phyloP scores from a whole-genome alignment of 2,797 vertebrate genomes.

The Acipenser transmontanus region DNA sequence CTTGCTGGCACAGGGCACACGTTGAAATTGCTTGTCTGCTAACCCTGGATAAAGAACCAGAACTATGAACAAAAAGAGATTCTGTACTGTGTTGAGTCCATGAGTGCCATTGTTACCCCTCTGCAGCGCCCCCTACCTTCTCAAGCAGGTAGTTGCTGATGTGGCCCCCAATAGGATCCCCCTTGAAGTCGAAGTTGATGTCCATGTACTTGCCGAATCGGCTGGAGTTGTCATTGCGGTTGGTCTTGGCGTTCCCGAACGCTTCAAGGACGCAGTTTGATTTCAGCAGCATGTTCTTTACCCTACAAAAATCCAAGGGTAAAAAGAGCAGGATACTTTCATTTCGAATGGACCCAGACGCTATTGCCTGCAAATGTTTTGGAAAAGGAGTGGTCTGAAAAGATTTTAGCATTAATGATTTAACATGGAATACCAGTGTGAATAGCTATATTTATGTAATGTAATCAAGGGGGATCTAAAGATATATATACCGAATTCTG shows the following conservation, averaged over 20 bases:
- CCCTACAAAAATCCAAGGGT: conserved; percentile 50
- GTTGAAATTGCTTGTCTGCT: too few species aligned
- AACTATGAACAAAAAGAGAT: too few species aligned
- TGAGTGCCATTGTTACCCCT: background rate
- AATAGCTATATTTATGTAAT: too few species aligned
- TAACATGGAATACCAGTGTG: too few species aligned
- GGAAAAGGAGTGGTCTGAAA: too few species aligned
- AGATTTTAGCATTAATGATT: too few species aligned
- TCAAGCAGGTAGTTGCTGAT: conserved; percentile 96
- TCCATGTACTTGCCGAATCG: conserved; percentile 98
- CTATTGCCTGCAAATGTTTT: background rate
- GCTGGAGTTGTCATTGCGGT: conserved; percentile 96
- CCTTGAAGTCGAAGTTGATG: conserved; percentile 98
- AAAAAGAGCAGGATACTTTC: conserved; percentile 4
- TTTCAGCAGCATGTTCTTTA: conserved; percentile 95
- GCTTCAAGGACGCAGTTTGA: conserved; percentile 96
- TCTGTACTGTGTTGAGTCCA: too few species aligned
- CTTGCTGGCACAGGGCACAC: too few species aligned
- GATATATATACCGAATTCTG: too few species aligned
- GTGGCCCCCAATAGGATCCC: conserved; percentile 94
- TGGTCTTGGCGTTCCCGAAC: conserved; percentile 96
- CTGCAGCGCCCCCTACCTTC: conserved; percentile 65
- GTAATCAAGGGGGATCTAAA: too few species aligned
- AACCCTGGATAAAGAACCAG: too few species aligned
- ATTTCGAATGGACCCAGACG: background rate